Evolutionary conservation across 2,113 vertebrate genomes (phyloP), one percentile per base, ranked within the genome.

Genomic region (Alosa alosa): DNA sequence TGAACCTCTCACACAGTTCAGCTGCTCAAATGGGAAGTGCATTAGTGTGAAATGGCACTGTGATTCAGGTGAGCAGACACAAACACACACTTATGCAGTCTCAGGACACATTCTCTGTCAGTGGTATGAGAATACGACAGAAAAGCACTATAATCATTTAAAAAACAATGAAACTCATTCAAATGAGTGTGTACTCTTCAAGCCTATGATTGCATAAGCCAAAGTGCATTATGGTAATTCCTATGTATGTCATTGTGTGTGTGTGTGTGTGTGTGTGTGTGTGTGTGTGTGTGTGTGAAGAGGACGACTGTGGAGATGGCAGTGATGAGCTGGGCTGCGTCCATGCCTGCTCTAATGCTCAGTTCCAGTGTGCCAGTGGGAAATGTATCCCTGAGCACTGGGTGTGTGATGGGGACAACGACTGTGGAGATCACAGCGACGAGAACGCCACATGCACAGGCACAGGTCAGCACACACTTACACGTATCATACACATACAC

Each of bases 21-120:
- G 96, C 89, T 97, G 97, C 90, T 94, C 89, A 89, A 97, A 94
- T 90, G 96, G 96, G 84, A 96, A 95, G 85, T 97, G 97, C 90
- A 95, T 97, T 90, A 97, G 95, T 92, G 94, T 89, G 87, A 97
- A 96, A 89, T 97, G 96, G 96, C 95, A 94, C 81, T 97, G 96
- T 49, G 97, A 97, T 89, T 95, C 97, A 89, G 97, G 97, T 94
- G 94, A 96, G 96, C 8, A 36, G 10, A 1, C 64, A 72, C 10
- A 39, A 31, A 72, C 64, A 72, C 64, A 68, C 25, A 78, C 8
- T 41, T 68, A 68, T 75, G 1, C 2, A 0, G 72, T 39, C 39
- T 39, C 31, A 39, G 25, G 72, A 36, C 72, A 39, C 2, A 15
- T 64, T 72, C 25, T 60, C 55, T 60, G 4, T 60, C 20, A 60